These are phyloP conservation scores for Pachypanchax playfairii DNA, from an alignment of 2,113 vertebrate genomes.

Conservation along the genomic window DNA sequence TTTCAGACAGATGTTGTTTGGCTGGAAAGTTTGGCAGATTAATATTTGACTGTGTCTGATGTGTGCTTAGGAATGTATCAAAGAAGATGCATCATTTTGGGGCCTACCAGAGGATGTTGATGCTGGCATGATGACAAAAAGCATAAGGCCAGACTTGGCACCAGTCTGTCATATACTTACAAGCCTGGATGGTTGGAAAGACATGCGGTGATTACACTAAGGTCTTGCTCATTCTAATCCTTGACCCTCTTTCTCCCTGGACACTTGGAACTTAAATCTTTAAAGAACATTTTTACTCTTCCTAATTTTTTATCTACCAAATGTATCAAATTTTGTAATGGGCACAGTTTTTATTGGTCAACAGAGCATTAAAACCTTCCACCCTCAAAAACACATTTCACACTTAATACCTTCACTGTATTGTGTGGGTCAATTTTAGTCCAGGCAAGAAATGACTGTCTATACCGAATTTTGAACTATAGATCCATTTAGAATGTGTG, in stretches of 20 bases:
- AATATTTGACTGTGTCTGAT: constrained; percentile 76
- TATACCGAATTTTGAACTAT: too few relatives aligned
- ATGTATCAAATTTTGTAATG: neutral
- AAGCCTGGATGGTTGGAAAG: constrained; percentile 46
- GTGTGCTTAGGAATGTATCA: constrained; percentile 77
- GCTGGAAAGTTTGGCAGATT: constrained; percentile 63
- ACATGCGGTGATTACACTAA: constrained; percentile 49
- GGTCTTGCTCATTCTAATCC: constrained; percentile 67
- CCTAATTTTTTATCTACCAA: constrained; percentile 12
- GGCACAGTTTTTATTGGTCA: neutral
- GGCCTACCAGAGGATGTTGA: constrained; percentile 58
- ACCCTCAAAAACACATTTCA: too few relatives aligned
- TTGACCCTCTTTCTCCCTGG: constrained; percentile 59
- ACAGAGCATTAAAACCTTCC: neutral
- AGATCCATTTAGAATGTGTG: too few relatives aligned
- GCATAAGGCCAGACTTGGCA: constrained; percentile 64
- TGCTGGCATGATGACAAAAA: constrained; percentile 60
- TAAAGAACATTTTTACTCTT: constrained; percentile 6
- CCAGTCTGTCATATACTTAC: constrained; percentile 45
- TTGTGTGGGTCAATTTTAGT: too few relatives aligned
- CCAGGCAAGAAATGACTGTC: too few relatives aligned
- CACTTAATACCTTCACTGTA: too few relatives aligned
- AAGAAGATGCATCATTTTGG: constrained; percentile 67
- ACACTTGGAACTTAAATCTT: constrained; percentile 33
- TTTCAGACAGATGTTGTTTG: constrained; percentile 74